Conservation (phyloP, 2,797 vertebrate genomes). For the Pipistrellus kuhlii region DNA sequence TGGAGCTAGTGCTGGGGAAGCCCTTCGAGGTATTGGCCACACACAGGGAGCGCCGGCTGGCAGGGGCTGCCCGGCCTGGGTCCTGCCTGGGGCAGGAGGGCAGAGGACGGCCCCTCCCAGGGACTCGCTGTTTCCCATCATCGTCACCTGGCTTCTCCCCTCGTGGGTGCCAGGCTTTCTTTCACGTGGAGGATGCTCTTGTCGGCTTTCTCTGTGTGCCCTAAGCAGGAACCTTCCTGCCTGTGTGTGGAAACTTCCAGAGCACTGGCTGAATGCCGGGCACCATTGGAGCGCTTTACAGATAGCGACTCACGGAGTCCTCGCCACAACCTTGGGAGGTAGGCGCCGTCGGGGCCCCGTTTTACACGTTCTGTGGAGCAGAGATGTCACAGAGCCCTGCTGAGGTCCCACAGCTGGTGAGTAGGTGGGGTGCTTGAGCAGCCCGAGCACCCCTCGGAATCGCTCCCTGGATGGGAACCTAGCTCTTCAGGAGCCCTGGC, state of each 20-base stretch:
- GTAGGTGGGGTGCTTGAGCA: background rate
- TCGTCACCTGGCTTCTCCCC: constrained; percentile 8
- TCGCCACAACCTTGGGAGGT: background rate
- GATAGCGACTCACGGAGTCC: background rate
- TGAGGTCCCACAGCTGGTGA: background rate
- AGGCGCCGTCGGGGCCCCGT: background rate
- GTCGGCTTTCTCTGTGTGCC: background rate
- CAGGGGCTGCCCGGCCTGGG: background rate
- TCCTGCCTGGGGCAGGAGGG: background rate
- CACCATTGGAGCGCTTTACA: background rate
- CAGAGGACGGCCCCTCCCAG: fast-evolving
- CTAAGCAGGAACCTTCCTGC: background rate
- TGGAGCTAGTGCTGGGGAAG: background rate
- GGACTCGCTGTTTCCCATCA: background rate
- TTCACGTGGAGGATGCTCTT: background rate
- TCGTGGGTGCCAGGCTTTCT: background rate
- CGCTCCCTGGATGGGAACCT: background rate
- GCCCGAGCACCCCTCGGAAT: background rate
- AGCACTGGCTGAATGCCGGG: background rate
- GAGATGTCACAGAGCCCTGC: background rate
- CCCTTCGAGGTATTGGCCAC: background rate
- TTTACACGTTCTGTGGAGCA: background rate
- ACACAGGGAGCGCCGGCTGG: background rate
- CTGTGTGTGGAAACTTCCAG: background rate
- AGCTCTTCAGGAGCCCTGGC: background rate